Conservation (phyloP, 1,140 invertebrate genomes). For the Drosophila nigromelanica region DNA sequence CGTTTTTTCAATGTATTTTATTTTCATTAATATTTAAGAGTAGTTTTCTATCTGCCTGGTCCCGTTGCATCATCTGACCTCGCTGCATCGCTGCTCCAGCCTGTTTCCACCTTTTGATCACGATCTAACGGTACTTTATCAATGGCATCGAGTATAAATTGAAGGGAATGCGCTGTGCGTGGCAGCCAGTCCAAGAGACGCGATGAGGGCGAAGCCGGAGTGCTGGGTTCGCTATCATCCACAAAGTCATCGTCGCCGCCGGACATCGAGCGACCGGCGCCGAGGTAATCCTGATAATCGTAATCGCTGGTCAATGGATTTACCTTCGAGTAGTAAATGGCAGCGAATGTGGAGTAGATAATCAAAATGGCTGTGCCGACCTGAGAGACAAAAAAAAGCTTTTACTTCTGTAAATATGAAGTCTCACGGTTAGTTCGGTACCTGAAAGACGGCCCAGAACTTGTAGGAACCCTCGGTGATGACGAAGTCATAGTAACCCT, state of each 20-base stretch:
- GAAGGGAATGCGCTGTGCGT: conserved; percentile 64
- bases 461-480: conserved; percentile 94
- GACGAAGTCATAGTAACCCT: conserved; percentile 92
- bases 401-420: background rate
- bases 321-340: conserved; percentile 93
- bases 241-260: conserved; percentile 84
- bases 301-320: conserved; percentile 90
- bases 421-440: conserved; percentile 67
- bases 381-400: conserved; percentile 82
- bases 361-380: conserved; percentile 90
- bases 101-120: conserved; percentile 42
- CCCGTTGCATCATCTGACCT: conserved; percentile 7
- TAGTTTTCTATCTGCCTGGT: conserved; percentile 42
- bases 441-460: conserved; percentile 93
- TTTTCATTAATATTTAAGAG: conserved; percentile 50
- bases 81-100: conserved; percentile 39
- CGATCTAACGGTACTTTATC: conserved; percentile 77
- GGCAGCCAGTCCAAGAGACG: conserved; percentile 69
- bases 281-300: conserved; percentile 89
- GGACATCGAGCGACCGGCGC: conserved; percentile 85
- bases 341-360: conserved; percentile 92
- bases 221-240: conserved; percentile 59
- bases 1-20: conserved; percentile 41
- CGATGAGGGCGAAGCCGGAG: conserved; percentile 26
- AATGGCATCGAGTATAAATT: conserved; percentile 82